Base-by-base conservation (phyloP, 1,140 invertebrate species). In the Euborellia annulipes region DNA sequence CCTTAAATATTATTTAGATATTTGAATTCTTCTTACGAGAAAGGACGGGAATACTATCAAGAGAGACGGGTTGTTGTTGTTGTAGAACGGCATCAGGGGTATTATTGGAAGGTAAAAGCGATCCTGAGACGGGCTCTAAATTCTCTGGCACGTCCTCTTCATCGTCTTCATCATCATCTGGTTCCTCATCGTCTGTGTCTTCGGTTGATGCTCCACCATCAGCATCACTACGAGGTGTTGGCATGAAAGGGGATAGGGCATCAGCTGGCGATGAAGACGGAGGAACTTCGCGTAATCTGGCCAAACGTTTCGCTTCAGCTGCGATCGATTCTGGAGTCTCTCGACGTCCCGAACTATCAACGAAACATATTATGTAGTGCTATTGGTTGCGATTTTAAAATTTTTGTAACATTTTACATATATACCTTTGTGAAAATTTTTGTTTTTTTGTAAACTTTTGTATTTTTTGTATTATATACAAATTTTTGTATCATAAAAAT, bases 81-180 rank as follows among this genome's bases (percentile, higher is more conserved):
- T 27, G 23, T 6, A 27, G 23, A 27, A 27, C 23, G 11, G 23
- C 23, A 27, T 27, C 23, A 27, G 23, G 23, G 4, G 23, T 27
- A 27, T 27, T 27, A 27, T 27, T 27, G 4, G 23, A 6, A 6
- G 23, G 23, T 11, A 27, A 27, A 27, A 27, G 23, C 4, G 23
- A 11, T 4, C 23, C 23, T 6, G 23, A 27, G 4, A 11, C 23
- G 4, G 11, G 4, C 4, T 27, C 23, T 27, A 27, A 11, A 27
- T 4, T 11, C 11, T 27, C 4, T 27, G 49, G 56, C 6, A 55
- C 55, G 7, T 54, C 50, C 32, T 58, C 55, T 6, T 54, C 51
- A 18, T 60, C 58, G 38, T 55, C 53, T 50, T 53, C 49, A 37
- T 54, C 53, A 43, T 61, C 55, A 45, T 53, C 46, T 36, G 62